These are phyloP conservation scores for Capromys pilorides DNA, from an alignment of 2,797 vertebrate species.

Conservation along the genomic window DNA sequence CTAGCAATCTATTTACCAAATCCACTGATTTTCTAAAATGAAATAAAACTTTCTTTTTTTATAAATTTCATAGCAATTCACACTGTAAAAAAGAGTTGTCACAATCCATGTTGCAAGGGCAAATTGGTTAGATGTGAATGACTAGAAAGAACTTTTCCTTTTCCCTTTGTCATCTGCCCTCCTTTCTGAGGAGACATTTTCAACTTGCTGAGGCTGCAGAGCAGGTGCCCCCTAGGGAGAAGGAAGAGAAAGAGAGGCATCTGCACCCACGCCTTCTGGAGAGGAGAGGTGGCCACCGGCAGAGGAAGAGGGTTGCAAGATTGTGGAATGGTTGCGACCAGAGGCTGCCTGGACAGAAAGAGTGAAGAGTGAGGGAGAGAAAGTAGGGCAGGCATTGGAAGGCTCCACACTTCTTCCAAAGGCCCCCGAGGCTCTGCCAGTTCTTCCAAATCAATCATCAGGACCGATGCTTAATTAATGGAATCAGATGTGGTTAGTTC, in stretches of 20 bases:
- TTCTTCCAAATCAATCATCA: background rate
- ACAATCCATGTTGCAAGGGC: background rate
- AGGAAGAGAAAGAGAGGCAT: too few species aligned
- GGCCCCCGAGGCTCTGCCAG: background rate
- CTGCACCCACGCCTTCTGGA: background rate
- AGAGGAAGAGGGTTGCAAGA: background rate
- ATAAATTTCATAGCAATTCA: background rate
- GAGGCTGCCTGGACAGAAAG: background rate
- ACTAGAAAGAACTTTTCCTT: background rate
- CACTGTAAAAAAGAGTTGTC: background rate
- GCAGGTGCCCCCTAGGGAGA: background rate
- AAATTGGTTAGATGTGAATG: background rate
- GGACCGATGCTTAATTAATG: background rate
- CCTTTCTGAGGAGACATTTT: constrained; percentile 17
- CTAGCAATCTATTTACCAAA: background rate
- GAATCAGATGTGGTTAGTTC: background rate
- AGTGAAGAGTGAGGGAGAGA: background rate
- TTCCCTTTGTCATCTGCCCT: background rate
- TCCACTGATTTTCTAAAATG: background rate
- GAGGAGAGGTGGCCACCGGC: background rate
- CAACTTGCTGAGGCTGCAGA: background rate
- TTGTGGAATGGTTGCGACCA: background rate
- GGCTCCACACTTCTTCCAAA: background rate
- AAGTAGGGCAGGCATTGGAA: background rate
- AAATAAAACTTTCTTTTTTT: background rate